Evolutionary conservation across 1,140 invertebrate genomes (phyloP), one percentile per base, ranked within the genome.

Genomic region (Sycophila sp.): DNA sequence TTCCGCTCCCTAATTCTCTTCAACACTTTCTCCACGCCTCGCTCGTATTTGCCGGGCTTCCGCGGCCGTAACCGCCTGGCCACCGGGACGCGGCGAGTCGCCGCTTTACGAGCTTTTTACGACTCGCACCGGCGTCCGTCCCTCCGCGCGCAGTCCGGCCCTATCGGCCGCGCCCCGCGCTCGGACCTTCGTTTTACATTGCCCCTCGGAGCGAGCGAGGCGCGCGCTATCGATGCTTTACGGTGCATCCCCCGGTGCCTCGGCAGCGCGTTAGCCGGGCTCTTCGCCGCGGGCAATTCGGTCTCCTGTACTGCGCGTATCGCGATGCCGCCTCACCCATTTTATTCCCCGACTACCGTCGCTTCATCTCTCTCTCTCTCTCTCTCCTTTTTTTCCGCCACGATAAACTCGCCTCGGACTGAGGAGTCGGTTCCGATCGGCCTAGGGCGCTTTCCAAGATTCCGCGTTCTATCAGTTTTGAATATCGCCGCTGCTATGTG

Each of bases 101-200:
- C n/a, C n/a, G 36, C 26, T 66, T 60, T 72, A 62, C 60, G 70
- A 72, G 62, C n/a, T 38, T 53, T 66, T 68, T 68, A 72, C 47
- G 70, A 53, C 30, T 71, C 38, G 58, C 34, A n/a, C 55, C 47
- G 32, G 22, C 38, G 47, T 13, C 17, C 64, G 28, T 28, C 38
- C 22, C 32, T 13, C 30, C 51, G 51, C 28, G 42, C 24, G n/a
- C n/a, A n/a, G 53, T 67, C 55, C 30, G 38, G 55, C 19, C 45
- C 32, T 13, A 64, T 47, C 30, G 17, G 1, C 7, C 30, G 8
- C 45, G 13, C n/a, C 40, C 42, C 17, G 17, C 36, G n/a, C 11
- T 17, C 49, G 2, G 22, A 55, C 34, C 64, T 67, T 67, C 45
- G 53, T 58, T 67, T 67, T 67, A 45, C 53, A 67, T 68, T 36